phyloP scores from a whole-genome alignment of 1,140 invertebrate genomes.

The Halesus radiatus region DNA sequence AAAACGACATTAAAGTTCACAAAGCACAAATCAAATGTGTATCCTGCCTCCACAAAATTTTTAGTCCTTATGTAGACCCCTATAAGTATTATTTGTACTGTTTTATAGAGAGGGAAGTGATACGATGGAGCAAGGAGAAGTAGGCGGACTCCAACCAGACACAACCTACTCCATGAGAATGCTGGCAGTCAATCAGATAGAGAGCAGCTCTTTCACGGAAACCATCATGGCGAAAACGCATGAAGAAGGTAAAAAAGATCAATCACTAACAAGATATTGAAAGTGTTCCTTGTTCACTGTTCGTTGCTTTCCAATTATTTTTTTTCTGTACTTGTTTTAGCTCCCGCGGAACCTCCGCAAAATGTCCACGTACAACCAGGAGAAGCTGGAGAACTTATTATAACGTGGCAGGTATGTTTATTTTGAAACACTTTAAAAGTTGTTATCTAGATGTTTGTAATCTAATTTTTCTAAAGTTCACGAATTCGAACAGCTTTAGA shows the following conservation, averaged over 20 bases:
- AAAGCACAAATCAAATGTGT: too few species aligned
- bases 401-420: slow-evolving; percentile 77
- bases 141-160: slow-evolving; percentile 79
- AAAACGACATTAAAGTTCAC: too few species aligned
- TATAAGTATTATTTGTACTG: too few species aligned
- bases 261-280: slow-evolving; percentile 72
- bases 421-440: too few species aligned
- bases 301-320: too few species aligned
- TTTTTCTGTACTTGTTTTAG: slow-evolving; percentile 61
- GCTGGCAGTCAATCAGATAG: slow-evolving; percentile 82
- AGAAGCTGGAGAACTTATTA: slow-evolving; percentile 77
- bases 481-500: too few species aligned
- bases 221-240: slow-evolving; percentile 78
- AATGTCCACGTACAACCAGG: slow-evolving; percentile 79
- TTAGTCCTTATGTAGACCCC: too few species aligned
- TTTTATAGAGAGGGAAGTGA: slow-evolving; percentile 45
- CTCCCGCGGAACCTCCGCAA: slow-evolving; percentile 79
- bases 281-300: too few species aligned
- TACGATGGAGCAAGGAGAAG: slow-evolving; percentile 67
- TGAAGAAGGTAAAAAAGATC: slow-evolving; percentile 78
- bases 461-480: too few species aligned
- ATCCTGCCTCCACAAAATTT: too few species aligned
- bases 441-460: too few species aligned
- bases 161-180: slow-evolving; percentile 85
- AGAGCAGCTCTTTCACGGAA: slow-evolving; percentile 78